These are phyloP conservation scores for Sylvia atricapilla DNA, from an alignment of 2,113 vertebrate species.

Conservation along the genomic window DNA sequence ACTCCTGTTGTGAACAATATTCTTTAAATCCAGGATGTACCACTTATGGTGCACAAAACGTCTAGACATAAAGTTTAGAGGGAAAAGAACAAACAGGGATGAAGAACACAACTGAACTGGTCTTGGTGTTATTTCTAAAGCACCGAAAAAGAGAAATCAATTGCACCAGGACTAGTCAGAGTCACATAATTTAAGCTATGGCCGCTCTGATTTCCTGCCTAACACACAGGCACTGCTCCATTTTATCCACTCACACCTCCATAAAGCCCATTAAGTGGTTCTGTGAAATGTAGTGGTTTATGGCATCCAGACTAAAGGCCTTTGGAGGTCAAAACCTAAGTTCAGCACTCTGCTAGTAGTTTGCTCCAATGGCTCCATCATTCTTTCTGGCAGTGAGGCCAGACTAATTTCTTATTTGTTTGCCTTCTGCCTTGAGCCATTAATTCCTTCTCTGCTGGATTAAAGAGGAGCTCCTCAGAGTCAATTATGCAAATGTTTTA, in stretches of 20 bases:
- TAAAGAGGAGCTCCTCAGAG: constrained; percentile 20
- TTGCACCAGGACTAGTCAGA: neutral
- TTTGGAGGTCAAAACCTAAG: neutral
- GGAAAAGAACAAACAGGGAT: neutral
- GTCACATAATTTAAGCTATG: neutral
- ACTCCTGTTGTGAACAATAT: neutral
- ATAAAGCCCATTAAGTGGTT: constrained; percentile 18
- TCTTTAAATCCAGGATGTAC: neutral
- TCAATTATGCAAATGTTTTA: neutral
- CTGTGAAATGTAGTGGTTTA: constrained; percentile 30
- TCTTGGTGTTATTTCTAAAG: neutral
- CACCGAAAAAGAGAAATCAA: neutral
- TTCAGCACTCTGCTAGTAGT: neutral
- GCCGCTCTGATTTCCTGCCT: neutral
- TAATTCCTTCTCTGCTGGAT: constrained; percentile 39
- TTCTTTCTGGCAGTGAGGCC: constrained; percentile 15
- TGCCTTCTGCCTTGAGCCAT: constrained; percentile 46
- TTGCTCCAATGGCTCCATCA: neutral
- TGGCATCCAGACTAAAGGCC: neutral
- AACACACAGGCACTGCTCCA: neutral
- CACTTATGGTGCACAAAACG: neutral
- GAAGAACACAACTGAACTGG: neutral
- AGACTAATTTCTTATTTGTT: constrained; percentile 52
- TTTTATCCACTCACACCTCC: constrained; percentile 21
- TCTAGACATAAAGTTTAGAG: neutral